A percentile compares a stretch with the other conserved stretches of the same genome.
Evolutionary conservation across 2,797 vertebrate species (phyloP).

Genomic region (Anisognathus igniventris): DNA sequence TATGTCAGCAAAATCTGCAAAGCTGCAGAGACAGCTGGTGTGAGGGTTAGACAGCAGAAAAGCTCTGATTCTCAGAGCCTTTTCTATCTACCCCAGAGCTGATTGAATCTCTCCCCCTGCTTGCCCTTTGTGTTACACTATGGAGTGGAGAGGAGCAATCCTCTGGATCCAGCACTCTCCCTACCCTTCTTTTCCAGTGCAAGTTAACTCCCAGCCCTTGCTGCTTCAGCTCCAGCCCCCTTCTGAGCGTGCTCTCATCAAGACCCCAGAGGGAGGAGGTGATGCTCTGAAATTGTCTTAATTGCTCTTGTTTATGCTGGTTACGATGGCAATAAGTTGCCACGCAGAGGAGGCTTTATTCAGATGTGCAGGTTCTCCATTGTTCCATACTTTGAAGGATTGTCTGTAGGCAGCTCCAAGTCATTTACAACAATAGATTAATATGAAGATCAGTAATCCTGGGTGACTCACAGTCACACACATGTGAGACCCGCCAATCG

Average conservation of each 20-base stretch:
- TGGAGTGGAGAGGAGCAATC: neutral
- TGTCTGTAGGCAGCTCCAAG: conserved; percentile 70
- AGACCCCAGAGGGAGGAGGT: conserved; percentile 67
- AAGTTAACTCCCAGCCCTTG: neutral
- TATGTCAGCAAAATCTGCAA: neutral
- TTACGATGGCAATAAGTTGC: conserved; percentile 64
- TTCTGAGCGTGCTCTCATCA: conserved; percentile 55
- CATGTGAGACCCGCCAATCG: conserved; percentile 27
- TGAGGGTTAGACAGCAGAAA: neutral
- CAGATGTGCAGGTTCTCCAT: conserved; percentile 54
- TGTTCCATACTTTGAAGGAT: conserved; percentile 59
- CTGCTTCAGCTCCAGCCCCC: conserved; percentile 39
- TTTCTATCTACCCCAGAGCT: neutral
- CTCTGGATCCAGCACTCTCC: neutral
- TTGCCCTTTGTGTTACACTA: neutral
- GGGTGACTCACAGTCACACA: conserved; percentile 69
- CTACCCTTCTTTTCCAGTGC: conserved; percentile 14
- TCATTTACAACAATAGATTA: conserved; percentile 68
- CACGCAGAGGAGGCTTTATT: conserved; percentile 57
- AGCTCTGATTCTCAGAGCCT: neutral
- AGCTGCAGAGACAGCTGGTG: neutral
- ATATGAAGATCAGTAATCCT: conserved; percentile 58
- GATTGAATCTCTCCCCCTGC: neutral
- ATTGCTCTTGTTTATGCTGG: conserved; percentile 66
- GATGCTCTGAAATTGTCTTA: conserved; percentile 64